phyloP scores from a whole-genome alignment of 2,888 invertebrate genomes.

The Gandaritis pyraliata region DNA sequence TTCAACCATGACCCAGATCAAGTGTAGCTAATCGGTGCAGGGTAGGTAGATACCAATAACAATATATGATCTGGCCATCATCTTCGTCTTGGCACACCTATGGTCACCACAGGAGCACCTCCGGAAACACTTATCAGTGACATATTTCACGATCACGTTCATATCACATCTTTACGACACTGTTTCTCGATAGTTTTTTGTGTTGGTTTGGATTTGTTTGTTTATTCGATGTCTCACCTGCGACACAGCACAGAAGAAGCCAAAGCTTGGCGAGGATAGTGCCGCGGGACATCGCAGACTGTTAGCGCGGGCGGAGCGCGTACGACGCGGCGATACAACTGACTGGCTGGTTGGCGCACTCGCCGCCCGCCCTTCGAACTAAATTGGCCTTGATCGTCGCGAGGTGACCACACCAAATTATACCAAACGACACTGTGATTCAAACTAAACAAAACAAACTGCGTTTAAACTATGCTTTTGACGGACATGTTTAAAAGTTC shows the following conservation, averaged over 20 bases:
- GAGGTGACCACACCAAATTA: slow-evolving; percentile 55
- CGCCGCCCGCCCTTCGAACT: slow-evolving; percentile 69
- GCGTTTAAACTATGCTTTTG: background rate
- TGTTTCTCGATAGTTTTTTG: background rate
- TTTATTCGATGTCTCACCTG: slow-evolving; percentile 54
- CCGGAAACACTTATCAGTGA: slow-evolving; percentile 13
- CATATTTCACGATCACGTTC: slow-evolving; percentile 23
- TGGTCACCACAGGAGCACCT: slow-evolving; percentile 7
- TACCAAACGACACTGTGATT: slow-evolving; percentile 39
- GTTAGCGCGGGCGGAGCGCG: slow-evolving; percentile 23
- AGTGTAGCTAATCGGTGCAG: slow-evolving; percentile 5
- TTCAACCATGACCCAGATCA: background rate
- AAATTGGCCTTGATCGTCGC: slow-evolving; percentile 64
- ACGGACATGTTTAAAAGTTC: background rate
- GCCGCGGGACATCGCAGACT: slow-evolving; percentile 17
- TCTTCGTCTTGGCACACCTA: background rate
- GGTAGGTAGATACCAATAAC: background rate
- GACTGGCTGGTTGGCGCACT: slow-evolving; percentile 27
- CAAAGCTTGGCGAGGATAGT: slow-evolving; percentile 16
- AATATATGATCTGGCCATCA: background rate
- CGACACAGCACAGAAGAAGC: slow-evolving; percentile 63
- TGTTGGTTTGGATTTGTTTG: background rate
- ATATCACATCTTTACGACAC: slow-evolving; percentile 19
- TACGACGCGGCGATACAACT: slow-evolving; percentile 36
- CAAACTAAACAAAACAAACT: slow-evolving; percentile 10